A percentile compares a stretch with the other conserved stretches of the same genome.
These are phyloP conservation scores for Gadus macrocephalus DNA, from an alignment of 2,113 vertebrate genomes.

Conservation along the genomic window DNA sequence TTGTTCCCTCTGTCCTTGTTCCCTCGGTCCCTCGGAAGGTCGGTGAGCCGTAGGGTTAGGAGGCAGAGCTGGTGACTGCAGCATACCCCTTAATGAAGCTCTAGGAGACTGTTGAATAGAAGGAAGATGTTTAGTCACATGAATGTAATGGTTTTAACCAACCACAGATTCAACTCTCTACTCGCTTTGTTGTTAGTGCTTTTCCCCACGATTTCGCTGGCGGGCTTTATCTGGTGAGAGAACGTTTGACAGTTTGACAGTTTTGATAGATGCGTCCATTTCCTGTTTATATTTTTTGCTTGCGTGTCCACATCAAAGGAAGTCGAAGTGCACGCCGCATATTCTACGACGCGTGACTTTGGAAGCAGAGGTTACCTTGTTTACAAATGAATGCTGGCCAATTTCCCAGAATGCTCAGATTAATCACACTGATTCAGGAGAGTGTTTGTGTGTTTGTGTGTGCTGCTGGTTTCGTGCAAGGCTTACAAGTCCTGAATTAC, in stretches of 20 bases:
- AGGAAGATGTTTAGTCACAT: too few species aligned
- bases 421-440: constrained; percentile 26
- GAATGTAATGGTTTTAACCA: too few species aligned
- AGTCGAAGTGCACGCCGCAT: constrained; percentile 24
- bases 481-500: neutral
- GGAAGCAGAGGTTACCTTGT: constrained; percentile 22
- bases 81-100: too few species aligned
- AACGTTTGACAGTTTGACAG: constrained; percentile 33
- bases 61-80: too few species aligned
- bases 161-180: too few species aligned
- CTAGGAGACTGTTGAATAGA: too few species aligned
- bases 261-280: constrained; percentile 43
- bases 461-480: constrained; percentile 3
- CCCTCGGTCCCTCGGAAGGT: too few species aligned
- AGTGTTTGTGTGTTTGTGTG: constrained; percentile 12
- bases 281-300: constrained; percentile 16
- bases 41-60: too few species aligned
- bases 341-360: neutral
- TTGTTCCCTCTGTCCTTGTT: too few species aligned
- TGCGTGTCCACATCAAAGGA: constrained; percentile 45
- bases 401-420: constrained; percentile 40
- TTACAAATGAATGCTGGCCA: constrained; percentile 33
- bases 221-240: too few species aligned
- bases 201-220: too few species aligned
- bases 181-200: too few species aligned